Conservation (phyloP, 2,113 vertebrate genomes). For the Tachuris rubrigastra region DNA sequence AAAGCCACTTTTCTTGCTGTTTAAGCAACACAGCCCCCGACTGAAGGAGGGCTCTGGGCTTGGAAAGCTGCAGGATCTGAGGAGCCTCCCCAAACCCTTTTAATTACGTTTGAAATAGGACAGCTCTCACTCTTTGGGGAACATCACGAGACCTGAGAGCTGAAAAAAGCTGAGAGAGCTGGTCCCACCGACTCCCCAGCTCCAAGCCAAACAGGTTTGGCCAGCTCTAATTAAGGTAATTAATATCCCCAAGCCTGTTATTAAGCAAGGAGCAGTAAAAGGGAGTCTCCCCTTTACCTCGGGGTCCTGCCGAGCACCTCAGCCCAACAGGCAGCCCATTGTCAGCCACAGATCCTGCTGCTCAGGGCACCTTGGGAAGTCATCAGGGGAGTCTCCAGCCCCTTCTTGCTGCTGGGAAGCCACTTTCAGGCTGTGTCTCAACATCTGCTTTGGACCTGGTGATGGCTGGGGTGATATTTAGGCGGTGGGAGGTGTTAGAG, state of each 20-base stretch:
- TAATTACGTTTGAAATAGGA: constrained; percentile 17
- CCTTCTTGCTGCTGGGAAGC: accelerated
- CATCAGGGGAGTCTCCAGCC: not conserved
- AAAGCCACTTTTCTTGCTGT: not conserved
- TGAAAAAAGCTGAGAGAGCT: constrained; percentile 50
- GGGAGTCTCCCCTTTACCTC: constrained; percentile 51
- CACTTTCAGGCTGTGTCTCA: not conserved
- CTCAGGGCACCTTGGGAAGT: not conserved
- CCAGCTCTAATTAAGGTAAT: constrained; percentile 65
- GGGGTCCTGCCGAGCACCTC: not conserved
- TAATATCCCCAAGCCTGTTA: constrained; percentile 69
- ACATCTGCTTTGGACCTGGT: accelerated
- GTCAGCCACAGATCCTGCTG: not conserved
- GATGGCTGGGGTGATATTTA: not conserved
- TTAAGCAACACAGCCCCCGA: not conserved
- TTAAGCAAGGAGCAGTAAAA: constrained; percentile 55
- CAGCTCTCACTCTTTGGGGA: constrained; percentile 1
- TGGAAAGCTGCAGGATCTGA: not conserved
- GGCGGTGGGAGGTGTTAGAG: not conserved
- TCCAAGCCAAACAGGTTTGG: constrained; percentile 66
- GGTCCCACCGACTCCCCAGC: constrained; percentile 30
- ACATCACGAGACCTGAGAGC: constrained; percentile 22
- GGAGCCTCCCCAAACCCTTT: constrained; percentile 15
- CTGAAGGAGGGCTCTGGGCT: not conserved
- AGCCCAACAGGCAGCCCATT: constrained; percentile 53